Evolutionary conservation across 2,113 vertebrate species (phyloP).

Genomic region (Zapornia atra): DNA sequence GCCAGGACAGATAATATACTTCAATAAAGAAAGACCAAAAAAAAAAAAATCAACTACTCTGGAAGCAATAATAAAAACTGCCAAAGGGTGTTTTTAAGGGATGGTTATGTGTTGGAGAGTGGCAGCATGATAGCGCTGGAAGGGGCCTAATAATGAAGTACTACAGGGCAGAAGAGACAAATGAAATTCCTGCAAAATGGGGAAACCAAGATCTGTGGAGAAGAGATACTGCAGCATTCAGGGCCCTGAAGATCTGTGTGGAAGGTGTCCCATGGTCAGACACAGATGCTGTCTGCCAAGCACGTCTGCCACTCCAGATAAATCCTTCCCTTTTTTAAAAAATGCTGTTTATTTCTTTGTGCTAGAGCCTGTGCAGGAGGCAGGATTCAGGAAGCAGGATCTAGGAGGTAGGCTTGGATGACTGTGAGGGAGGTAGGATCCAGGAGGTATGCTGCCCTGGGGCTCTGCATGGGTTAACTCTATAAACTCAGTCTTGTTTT

Average conservation of each 20-base stretch:
- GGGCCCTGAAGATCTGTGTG: not conserved
- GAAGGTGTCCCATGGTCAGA: not conserved
- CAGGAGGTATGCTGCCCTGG: not conserved
- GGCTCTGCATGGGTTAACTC: slow-evolving; percentile 1
- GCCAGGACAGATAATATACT: not conserved
- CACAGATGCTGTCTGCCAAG: not conserved
- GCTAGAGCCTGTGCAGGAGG: not conserved
- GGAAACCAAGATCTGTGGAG: not conserved
- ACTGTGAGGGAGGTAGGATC: not conserved
- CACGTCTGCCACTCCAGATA: not conserved
- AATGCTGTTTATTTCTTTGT: not conserved
- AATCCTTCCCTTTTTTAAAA: not conserved
- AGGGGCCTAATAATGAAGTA: not conserved
- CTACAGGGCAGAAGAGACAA: not conserved
- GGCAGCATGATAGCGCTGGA: not conserved
- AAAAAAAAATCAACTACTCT: not conserved
- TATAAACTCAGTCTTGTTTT: not conserved
- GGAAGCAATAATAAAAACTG: not conserved
- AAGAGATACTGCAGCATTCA: not conserved
- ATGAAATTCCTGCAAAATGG: not conserved
- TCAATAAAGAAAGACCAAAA: not conserved
- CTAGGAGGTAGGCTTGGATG: not conserved
- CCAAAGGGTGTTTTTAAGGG: not conserved
- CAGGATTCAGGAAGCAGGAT: not conserved
- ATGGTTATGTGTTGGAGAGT: not conserved